Percentiles rank a stretch among this genome's conserved stretches.
Evolutionary conservation across 2,888 invertebrate genomes (phyloP).

Genomic region (Lottia gigantea): DNA sequence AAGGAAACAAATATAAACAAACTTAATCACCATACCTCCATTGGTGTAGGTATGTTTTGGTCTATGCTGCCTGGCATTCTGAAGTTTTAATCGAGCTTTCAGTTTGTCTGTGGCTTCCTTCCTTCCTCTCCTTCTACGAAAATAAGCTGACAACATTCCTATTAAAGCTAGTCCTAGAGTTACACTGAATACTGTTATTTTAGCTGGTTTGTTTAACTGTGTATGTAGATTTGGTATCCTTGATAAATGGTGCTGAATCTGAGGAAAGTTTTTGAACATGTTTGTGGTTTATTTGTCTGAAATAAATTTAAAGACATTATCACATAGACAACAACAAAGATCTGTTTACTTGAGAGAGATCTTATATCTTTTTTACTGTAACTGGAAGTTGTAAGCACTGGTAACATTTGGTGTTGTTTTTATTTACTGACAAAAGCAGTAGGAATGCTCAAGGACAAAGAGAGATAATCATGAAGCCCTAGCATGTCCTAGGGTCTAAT

Average conservation of each 20-base stretch:
- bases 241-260: constrained; percentile 29
- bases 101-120: constrained; percentile 21
- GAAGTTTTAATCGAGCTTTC: constrained; percentile 16
- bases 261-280: constrained; percentile 33
- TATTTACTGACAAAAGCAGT: too few species aligned
- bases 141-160: constrained; percentile 82
- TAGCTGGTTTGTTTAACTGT: constrained; percentile 56
- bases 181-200: constrained; percentile 80
- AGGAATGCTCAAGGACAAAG: too few species aligned
- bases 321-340: too few species aligned
- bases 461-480: too few species aligned
- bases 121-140: constrained; percentile 43
- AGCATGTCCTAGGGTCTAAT: too few species aligned
- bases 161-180: constrained; percentile 85
- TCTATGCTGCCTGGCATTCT: neutral
- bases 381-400: too few species aligned
- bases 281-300: neutral
- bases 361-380: too few species aligned
- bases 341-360: too few species aligned
- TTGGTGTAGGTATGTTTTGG: constrained; percentile 32
- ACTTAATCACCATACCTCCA: constrained; percentile 39
- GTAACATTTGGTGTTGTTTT: too few species aligned
- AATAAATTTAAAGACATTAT: too few species aligned
- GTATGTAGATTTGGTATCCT: constrained; percentile 25
- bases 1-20: too few species aligned